Conservation (phyloP, 53 echinoderm and acorn worm species). For the Echinometra lucunter region DNA sequence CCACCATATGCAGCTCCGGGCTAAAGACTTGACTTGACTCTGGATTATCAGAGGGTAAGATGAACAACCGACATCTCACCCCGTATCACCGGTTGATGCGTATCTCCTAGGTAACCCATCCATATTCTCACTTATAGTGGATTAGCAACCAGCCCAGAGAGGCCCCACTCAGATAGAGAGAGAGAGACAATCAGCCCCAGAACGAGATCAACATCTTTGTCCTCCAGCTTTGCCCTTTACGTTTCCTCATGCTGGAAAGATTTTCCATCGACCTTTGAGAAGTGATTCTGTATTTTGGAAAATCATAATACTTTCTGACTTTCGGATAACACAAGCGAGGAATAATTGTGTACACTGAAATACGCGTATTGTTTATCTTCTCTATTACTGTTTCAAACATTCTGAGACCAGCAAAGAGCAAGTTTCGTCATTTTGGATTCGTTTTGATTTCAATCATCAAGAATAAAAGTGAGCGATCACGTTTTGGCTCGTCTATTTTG, state of each 20-base stretch:
- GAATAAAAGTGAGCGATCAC: background rate
- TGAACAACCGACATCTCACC: background rate
- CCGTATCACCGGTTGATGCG: background rate
- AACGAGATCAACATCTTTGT: background rate
- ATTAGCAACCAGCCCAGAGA: slow-evolving; percentile 14
- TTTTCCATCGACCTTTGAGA: background rate
- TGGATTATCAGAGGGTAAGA: slow-evolving; percentile 10
- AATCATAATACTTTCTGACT: background rate
- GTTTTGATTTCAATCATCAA: background rate
- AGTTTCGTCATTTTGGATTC: background rate
- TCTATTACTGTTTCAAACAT: too few species aligned
- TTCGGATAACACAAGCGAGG: background rate
- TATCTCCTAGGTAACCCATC: slow-evolving; percentile 13
- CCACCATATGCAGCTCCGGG: background rate
- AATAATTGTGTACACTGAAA: background rate
- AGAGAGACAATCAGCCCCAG: background rate
- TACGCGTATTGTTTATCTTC: background rate
- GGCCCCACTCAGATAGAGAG: background rate
- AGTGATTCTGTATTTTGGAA: background rate
- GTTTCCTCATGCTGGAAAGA: background rate
- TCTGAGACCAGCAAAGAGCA: too few species aligned
- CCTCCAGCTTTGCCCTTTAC: background rate
- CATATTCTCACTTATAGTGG: slow-evolving; percentile 1
- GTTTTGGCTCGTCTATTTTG: background rate
- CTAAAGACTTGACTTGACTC: background rate